A percentile compares a stretch with the other conserved stretches of the same genome.
These are phyloP conservation scores for Potorous gilbertii DNA, from an alignment of 2,797 vertebrate species.

Conservation along the genomic window DNA sequence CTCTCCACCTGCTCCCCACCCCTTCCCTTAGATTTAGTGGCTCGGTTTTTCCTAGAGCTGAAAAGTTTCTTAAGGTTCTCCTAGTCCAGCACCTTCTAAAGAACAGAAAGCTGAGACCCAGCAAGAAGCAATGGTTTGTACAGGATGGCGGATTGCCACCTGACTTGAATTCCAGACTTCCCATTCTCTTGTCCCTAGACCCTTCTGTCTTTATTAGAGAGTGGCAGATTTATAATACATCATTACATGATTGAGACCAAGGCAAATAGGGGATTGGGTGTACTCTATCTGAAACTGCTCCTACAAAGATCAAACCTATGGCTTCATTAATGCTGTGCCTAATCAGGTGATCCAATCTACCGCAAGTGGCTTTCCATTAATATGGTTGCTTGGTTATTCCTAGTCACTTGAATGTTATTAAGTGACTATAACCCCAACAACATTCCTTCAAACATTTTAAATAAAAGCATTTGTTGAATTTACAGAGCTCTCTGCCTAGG, in stretches of 20 bases:
- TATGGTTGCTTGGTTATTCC: not conserved
- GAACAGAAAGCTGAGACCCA: not conserved
- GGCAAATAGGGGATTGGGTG: too few relatives aligned
- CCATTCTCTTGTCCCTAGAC: not conserved
- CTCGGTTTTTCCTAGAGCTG: not conserved
- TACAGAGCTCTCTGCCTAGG: too few relatives aligned
- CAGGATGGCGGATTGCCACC: not conserved
- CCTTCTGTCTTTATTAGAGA: not conserved
- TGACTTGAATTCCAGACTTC: not conserved
- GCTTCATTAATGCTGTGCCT: not conserved
- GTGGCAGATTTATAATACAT: not conserved
- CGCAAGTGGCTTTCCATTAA: not conserved
- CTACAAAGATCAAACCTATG: not conserved
- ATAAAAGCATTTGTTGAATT: not conserved
- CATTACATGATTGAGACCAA: not conserved
- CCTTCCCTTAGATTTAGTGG: not conserved
- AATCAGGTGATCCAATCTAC: not conserved
- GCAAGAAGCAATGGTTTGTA: not conserved
- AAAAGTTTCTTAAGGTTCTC: too few relatives aligned
- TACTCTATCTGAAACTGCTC: not conserved
- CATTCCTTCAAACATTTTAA: not conserved
- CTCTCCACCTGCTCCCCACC: too few relatives aligned
- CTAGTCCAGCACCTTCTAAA: too few relatives aligned
- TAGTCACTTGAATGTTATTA: too few relatives aligned
- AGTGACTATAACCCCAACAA: too few relatives aligned